Evolutionary conservation across 2,113 vertebrate species (phyloP), one percentile per base, ranked within the genome.

Genomic region (Camelus bactrianus): DNA sequence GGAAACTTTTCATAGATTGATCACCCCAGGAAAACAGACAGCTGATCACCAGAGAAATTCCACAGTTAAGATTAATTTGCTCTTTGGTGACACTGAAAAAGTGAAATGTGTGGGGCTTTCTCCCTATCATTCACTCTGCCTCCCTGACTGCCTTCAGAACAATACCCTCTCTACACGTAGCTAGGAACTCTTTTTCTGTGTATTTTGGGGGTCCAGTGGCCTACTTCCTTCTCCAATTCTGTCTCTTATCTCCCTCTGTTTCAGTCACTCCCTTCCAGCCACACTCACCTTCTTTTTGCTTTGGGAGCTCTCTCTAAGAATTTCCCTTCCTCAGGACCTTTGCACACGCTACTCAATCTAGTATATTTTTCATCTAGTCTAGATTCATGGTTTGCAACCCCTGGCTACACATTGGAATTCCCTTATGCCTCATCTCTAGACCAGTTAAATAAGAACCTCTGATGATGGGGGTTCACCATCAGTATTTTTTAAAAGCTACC

Each of bases 1-100:
- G 96, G 97, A 95, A 98, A 95, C 95, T 96, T 97, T 96, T 97
- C 93, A 91, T 96, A 89, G 97, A 97, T 96, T 94, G 96, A 97
- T 98, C 95, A 98, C 96, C 95, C 92, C 93, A 96, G 90, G 91
- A 98, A 97, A 98, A 95, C 72, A 87, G 97, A 89, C 94, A 93
- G 94, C 93, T 83, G 94, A 95, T 94, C n/a, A 77, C 84, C 64
- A 92, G 72, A 98, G 93, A 94, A 97, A 94, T 97, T 97, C 92
- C 97, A 48, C 62, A 93, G 93, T 81, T 84, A 69, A 96, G 91
- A 80, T 94, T 65, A 72, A 60, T 96, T 97, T 92, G 62, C 82
- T 77, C 3, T 80, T 93, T 89, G 85, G 75, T 46, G 72, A 82
- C 46, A 8, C 28, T 10, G 16, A 86, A 83, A 65, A 94, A 96